Percentiles rank a stretch among this genome's conserved stretches.
Conservation (phyloP, 2,113 vertebrate species). For the Oriolus oriolus region DNA sequence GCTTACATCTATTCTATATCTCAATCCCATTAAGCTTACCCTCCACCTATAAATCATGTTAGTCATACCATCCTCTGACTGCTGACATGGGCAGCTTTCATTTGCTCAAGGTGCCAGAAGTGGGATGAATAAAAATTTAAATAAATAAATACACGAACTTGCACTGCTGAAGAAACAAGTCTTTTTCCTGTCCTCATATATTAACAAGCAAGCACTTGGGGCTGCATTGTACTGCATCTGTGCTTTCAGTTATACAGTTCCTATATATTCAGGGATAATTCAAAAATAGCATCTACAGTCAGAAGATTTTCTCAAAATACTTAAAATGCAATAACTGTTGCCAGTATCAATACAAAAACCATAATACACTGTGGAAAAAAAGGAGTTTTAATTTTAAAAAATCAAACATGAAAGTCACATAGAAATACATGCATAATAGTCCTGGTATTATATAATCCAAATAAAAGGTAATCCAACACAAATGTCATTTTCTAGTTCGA, state of each 20-base stretch:
- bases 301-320: background rate
- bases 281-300: background rate
- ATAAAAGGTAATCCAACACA: background rate
- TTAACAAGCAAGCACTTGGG: background rate
- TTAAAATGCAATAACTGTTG: background rate
- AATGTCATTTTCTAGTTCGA: fast-evolving
- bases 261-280: background rate
- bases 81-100: background rate
- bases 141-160: background rate
- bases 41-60: background rate
- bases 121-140: background rate
- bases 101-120: background rate
- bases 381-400: background rate
- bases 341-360: background rate
- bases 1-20: background rate
- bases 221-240: background rate
- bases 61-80: background rate
- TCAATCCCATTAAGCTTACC: background rate
- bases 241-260: background rate
- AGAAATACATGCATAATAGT: background rate
- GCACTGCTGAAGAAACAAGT: background rate
- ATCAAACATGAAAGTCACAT: background rate
- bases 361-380: background rate
- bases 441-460: background rate
- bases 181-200: background rate